Percentiles rank a stretch among this genome's conserved stretches.
phyloP scores from a whole-genome alignment of 2,888 invertebrate genomes.

The Drosophila falleni region DNA sequence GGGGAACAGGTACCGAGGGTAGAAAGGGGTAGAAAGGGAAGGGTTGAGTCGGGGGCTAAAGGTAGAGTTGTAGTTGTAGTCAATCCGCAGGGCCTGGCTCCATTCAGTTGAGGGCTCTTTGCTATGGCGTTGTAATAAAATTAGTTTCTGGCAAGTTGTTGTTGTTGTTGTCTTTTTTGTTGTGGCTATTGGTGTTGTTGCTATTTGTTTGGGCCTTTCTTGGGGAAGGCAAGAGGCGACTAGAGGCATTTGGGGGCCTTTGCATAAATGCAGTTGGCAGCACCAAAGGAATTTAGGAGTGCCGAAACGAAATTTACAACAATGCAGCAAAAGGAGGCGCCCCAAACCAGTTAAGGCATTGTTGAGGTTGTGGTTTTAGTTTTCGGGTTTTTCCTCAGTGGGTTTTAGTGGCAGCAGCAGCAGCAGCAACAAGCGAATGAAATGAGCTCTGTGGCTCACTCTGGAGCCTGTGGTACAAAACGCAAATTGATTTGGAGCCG shows the following conservation, averaged over 20 bases:
- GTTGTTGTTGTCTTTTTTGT: slow-evolving; percentile 7
- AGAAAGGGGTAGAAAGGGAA: too few relatives aligned
- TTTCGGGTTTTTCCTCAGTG: slow-evolving; percentile 10
- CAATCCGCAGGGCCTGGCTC: slow-evolving; percentile 15
- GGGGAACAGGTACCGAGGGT: background rate
- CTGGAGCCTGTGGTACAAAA: slow-evolving; percentile 30
- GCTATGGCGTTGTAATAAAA: slow-evolving; percentile 73
- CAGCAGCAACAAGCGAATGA: slow-evolving; percentile 48
- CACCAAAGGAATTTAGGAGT: slow-evolving; percentile 77
- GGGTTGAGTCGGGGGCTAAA: too few relatives aligned
- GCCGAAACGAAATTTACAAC: slow-evolving; percentile 71
- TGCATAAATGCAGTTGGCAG: slow-evolving; percentile 79
- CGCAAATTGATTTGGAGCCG: slow-evolving; percentile 70
- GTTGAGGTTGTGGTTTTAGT: slow-evolving; percentile 31
- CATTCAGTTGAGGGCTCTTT: slow-evolving; percentile 68
- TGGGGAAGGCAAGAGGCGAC: slow-evolving; percentile 21
- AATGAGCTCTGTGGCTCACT: slow-evolving; percentile 61
- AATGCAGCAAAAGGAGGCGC: slow-evolving; percentile 43
- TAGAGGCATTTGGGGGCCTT: slow-evolving; percentile 36
- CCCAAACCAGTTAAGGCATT: slow-evolving; percentile 35
- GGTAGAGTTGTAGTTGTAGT: slow-evolving; percentile 9
- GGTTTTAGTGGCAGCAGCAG: slow-evolving; percentile 11
- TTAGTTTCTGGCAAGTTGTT: slow-evolving; percentile 58
- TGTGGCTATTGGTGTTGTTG: slow-evolving; percentile 1
- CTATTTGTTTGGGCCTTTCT: slow-evolving; percentile 38